Conservation (phyloP, 2,888 invertebrate species). For the Hedya salicella region DNA sequence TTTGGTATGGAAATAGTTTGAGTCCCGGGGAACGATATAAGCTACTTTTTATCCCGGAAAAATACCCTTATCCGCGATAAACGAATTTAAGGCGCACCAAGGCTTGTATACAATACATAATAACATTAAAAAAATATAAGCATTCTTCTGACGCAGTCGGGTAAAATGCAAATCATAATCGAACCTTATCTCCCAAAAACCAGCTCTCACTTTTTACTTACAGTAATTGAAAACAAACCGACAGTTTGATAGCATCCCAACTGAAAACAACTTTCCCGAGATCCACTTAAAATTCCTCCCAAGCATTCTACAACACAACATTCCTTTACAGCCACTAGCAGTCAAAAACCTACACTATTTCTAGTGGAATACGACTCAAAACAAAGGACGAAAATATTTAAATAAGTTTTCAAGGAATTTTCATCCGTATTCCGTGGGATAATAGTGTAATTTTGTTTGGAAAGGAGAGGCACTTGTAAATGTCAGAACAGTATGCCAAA, state of each 20-base stretch:
- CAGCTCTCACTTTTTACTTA: conserved; percentile 6
- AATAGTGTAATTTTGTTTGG: conserved; percentile 48
- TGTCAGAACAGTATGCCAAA: conserved; percentile 72
- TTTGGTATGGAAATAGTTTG: too few relatives aligned
- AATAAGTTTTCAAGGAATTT: conserved; percentile 44
- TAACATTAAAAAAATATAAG: too few relatives aligned
- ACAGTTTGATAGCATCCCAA: conserved; percentile 18
- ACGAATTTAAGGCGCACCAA: too few relatives aligned
- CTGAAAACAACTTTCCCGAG: conserved; percentile 12
- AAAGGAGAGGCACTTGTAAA: conserved; percentile 50
- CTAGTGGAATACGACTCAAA: conserved; percentile 34
- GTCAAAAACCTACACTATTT: conserved; percentile 45
- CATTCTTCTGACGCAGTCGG: too few relatives aligned
- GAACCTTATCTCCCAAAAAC: not conserved
- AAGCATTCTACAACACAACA: conserved; percentile 48
- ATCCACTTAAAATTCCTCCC: conserved; percentile 37
- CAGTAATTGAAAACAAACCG: conserved; percentile 18
- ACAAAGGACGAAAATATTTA: conserved; percentile 28
- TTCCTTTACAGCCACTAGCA: conserved; percentile 20
- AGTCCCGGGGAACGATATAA: too few relatives aligned
- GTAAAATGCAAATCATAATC: too few relatives aligned
- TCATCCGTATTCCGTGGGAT: conserved; percentile 47
- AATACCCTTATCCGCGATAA: too few relatives aligned
- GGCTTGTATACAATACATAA: too few relatives aligned
- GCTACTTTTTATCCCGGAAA: too few relatives aligned